These are phyloP conservation scores for Oscheius onirici DNA, from an alignment of 2,888 invertebrate genomes.

Conservation along the genomic window DNA sequence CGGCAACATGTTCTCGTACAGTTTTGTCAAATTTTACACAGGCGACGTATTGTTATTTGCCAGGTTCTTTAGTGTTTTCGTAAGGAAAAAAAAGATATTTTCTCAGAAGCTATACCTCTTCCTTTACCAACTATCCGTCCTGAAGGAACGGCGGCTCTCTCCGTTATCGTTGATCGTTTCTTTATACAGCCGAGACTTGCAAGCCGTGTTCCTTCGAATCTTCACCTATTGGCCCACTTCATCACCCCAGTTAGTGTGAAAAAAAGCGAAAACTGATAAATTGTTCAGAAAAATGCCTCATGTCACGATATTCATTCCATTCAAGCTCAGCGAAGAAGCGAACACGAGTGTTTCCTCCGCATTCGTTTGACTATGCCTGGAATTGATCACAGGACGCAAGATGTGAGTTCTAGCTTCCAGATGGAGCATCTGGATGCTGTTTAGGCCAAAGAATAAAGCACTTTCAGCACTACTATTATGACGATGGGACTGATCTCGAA, in stretches of 20 bases:
- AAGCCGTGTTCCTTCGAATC: background rate
- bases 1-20: background rate
- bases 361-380: conserved; percentile 27
- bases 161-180: background rate
- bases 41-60: conserved; percentile 2
- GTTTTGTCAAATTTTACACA: background rate
- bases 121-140: background rate
- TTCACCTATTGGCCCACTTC: conserved; percentile 9
- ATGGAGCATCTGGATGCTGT: background rate
- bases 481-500: conserved; percentile 30
- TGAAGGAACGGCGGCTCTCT: conserved; percentile 9
- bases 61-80: background rate
- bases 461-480: conserved; percentile 33
- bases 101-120: background rate
- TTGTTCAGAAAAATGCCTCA: background rate
- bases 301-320: conserved; percentile 15
- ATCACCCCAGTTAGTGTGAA: conserved; percentile 13
- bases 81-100: background rate
- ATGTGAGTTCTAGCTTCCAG: conserved; percentile 11
- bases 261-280: too few species aligned
- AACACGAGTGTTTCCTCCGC: conserved; percentile 14
- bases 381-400: conserved; percentile 30
- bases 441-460: background rate
- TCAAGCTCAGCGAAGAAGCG: conserved; percentile 1
- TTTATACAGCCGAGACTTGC: background rate